phyloP scores from a whole-genome alignment of 2,888 invertebrate genomes.

The Amitus sp. region DNA sequence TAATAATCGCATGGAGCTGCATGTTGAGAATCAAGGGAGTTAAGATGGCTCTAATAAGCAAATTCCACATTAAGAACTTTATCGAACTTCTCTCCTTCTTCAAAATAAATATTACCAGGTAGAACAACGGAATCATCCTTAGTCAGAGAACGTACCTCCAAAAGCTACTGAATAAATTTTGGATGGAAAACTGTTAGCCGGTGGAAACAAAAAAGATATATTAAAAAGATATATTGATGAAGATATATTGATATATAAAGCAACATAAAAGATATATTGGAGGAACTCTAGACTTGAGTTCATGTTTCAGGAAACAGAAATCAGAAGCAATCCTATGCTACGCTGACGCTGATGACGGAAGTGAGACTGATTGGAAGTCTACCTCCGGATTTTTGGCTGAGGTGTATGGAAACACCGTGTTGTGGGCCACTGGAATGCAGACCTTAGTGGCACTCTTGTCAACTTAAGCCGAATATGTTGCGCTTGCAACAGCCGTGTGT shows the following conservation, averaged over 20 bases:
- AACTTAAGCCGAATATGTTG: constrained; percentile 46
- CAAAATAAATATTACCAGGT: constrained; percentile 44
- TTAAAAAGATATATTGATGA: constrained; percentile 19
- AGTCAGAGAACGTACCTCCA: constrained; percentile 43
- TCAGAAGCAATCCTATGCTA: not conserved
- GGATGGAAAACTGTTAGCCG: constrained; percentile 46
- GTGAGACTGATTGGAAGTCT: constrained; percentile 39
- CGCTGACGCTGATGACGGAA: no score
- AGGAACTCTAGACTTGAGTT: constrained; percentile 23
- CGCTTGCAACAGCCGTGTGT: constrained; percentile 43
- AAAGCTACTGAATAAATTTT: constrained; percentile 42
- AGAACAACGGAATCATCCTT: constrained; percentile 31
- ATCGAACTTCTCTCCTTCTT: constrained; percentile 42
- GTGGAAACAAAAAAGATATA: constrained; percentile 30
- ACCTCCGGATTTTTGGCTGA: constrained; percentile 49
- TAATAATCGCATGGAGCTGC: constrained; percentile 27
- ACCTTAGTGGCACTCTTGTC: constrained; percentile 28
- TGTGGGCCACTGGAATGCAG: constrained; percentile 52
- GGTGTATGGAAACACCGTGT: constrained; percentile 43
- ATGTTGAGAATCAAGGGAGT: constrained; percentile 29
- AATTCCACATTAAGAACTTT: constrained; percentile 48
- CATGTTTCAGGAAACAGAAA: not conserved
- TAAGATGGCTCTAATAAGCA: constrained; percentile 32
- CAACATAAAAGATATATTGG: constrained; percentile 19
- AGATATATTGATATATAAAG: no score